Base-by-base conservation (phyloP, 2,113 vertebrate genomes). In the Noctilio leporinus region DNA sequence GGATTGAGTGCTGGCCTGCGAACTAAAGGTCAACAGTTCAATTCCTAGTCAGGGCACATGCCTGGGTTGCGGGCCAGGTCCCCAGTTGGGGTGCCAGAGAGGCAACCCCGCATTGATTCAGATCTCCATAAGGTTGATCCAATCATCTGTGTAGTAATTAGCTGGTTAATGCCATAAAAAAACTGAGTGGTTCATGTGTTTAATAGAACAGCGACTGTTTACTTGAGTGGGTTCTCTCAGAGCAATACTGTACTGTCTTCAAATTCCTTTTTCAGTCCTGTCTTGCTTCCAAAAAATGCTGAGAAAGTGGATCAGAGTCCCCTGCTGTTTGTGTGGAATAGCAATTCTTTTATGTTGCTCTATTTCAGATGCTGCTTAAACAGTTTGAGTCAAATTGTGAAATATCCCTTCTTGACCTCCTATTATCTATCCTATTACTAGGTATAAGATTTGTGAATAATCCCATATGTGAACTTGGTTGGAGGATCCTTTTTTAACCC, bases 401-500 rank as follows among this genome's bases (percentile, higher is more conserved):
- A 93, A 81, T 70, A 84, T 45, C 20, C 7, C 33, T 94, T 91
- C 93, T 93, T 94, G 93, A 16, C 43, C 59, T 84, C 10, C 40
- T 38, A 73, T 96, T 96, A 93, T 89, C 45, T 28, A 75, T 89
- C 81, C 89, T 86, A 76, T 96, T 89, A 83, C 86, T 53, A 76
- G 86, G 93, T 95, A 96, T 96, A 87, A 95, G 62, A 94, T 67
- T 88, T 95, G 87, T 93, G 89, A 94, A 92, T 92, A 96, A 91
- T 94, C 65, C 72, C 67, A 70, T 64, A 55, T 47, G 38, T 93
- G 82, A 94, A 93, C 86, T 95, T 93, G 75, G 57, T 64, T 93
- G 85, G 69, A 89, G 43, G 77, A 72, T 80, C 65, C 89, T 83
- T 96, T 96, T 83, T 89, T 72, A 96, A 93, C 57, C 67, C 94